A percentile compares a stretch with the other conserved stretches of the same genome.
These are phyloP conservation scores for Lucifuga dentata DNA, from an alignment of 2,113 vertebrate species.

Conservation along the genomic window DNA sequence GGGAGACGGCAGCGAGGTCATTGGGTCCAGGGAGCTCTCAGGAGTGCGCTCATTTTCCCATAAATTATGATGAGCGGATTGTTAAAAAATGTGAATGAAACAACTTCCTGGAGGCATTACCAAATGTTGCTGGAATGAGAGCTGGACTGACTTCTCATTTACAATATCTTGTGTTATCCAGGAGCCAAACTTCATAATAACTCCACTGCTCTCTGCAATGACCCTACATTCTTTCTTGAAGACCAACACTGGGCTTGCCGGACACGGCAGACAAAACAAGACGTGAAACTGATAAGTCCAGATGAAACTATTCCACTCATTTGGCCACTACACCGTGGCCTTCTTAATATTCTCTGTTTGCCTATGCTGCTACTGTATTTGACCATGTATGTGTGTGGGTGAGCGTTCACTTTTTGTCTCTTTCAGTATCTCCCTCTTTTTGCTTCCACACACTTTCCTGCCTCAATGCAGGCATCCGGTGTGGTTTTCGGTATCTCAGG, in stretches of 20 bases:
- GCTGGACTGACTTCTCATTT: constrained; percentile 34
- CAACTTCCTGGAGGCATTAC: constrained; percentile 29
- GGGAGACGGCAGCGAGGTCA: constrained; percentile 30
- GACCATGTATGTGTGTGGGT: neutral
- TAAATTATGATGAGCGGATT: constrained; percentile 32
- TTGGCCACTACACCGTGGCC: constrained; percentile 21
- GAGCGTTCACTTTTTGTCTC: neutral
- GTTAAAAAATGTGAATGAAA: constrained; percentile 60
- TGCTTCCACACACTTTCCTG: constrained; percentile 3
- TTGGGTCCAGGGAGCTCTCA: constrained; percentile 21
- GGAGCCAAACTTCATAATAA: constrained; percentile 54
- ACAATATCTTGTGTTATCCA: constrained; percentile 47
- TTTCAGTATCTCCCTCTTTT: neutral
- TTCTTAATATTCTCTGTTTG: constrained; percentile 8
- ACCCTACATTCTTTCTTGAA: constrained; percentile 68
- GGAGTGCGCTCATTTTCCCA: constrained; percentile 19
- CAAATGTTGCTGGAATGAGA: constrained; percentile 42
- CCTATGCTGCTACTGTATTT: constrained; percentile 21
- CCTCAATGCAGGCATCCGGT: constrained; percentile 12
- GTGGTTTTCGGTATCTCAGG: constrained; percentile 38
- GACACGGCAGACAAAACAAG: constrained; percentile 67
- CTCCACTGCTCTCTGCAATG: constrained; percentile 42
- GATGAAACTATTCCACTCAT: constrained; percentile 70
- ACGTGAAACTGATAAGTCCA: constrained; percentile 69
- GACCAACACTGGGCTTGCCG: constrained; percentile 52